phyloP scores from a whole-genome alignment of 2,113 vertebrate genomes.

The Anolis sagrei region DNA sequence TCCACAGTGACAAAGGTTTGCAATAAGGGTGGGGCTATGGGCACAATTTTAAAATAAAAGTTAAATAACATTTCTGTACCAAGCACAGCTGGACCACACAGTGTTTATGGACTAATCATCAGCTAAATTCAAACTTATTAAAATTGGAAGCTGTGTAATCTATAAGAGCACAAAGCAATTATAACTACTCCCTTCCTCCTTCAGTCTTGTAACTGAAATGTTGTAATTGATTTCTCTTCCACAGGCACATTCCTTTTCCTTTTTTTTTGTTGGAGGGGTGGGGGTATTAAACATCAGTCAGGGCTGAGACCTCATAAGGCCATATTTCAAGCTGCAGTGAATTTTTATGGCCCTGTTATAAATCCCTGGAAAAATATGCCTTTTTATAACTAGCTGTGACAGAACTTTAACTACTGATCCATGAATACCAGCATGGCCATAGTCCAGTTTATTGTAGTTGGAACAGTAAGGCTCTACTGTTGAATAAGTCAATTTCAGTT shows the following conservation, averaged over 20 bases:
- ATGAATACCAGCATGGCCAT: slow-evolving; percentile 26
- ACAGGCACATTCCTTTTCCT: neutral
- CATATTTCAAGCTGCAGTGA: slow-evolving; percentile 28
- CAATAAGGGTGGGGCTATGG: neutral
- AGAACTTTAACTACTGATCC: slow-evolving; percentile 35
- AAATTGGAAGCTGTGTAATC: slow-evolving; percentile 34
- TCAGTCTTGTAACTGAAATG: slow-evolving; percentile 27
- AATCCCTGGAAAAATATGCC: slow-evolving; percentile 35
- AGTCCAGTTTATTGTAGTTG: slow-evolving; percentile 11
- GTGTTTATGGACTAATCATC: slow-evolving; percentile 36
- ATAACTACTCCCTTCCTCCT: slow-evolving; percentile 8
- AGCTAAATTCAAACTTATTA: slow-evolving; percentile 34
- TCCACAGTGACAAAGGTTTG: neutral
- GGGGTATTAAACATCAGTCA: slow-evolving; percentile 25
- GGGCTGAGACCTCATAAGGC: slow-evolving; percentile 30
- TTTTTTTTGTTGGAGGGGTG: neutral
- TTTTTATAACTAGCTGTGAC: slow-evolving; percentile 35
- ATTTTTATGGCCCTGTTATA: neutral
- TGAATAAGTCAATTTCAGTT: slow-evolving; percentile 4
- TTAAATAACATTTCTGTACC: slow-evolving; percentile 16
- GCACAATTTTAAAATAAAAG: neutral
- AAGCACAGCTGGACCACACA: slow-evolving; percentile 18
- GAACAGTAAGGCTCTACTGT: neutral
- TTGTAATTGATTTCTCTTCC: neutral
- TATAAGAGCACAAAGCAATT: slow-evolving; percentile 35